Conservation (phyloP, 1,140 invertebrate species). For the Asbolus verrucosus region DNA sequence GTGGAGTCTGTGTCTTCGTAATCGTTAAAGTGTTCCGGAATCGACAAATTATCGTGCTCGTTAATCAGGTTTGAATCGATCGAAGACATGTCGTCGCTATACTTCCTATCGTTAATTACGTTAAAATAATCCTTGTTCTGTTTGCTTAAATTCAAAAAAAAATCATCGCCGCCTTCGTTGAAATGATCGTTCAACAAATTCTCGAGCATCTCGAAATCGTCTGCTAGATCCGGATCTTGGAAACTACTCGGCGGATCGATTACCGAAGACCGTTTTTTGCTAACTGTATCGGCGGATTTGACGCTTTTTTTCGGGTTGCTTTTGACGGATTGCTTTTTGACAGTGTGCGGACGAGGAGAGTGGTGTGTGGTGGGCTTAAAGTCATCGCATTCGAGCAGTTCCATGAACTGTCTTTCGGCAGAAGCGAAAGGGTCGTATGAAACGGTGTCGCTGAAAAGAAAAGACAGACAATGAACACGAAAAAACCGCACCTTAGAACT, state of each 20-base stretch:
- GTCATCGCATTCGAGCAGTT: conserved; percentile 69
- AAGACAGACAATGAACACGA: neutral
- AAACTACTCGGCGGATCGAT: conserved; percentile 66
- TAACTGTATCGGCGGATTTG: conserved; percentile 47
- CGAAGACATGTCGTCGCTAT: conserved; percentile 57
- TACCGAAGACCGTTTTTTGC: conserved; percentile 62
- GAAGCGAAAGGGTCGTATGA: conserved; percentile 76
- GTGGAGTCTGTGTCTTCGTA: conserved; percentile 52
- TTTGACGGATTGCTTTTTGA: conserved; percentile 20
- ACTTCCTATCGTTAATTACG: conserved; percentile 54
- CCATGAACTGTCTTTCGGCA: conserved; percentile 78
- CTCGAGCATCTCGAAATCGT: conserved; percentile 63
- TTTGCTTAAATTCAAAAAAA: conserved; percentile 44
- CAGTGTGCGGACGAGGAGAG: conserved; percentile 40
- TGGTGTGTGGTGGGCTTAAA: conserved; percentile 52
- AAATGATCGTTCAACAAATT: conserved; percentile 60
- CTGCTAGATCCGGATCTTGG: conserved; percentile 60
- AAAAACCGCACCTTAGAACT: neutral
- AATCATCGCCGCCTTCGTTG: conserved; percentile 26
- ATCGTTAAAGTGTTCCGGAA: conserved; percentile 60
- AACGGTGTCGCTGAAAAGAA: conserved; percentile 52
- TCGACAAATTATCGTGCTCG: conserved; percentile 62
- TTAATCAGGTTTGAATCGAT: conserved; percentile 63
- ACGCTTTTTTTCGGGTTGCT: conserved; percentile 48
- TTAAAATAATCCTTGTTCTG: conserved; percentile 36